Conservation (phyloP, 2,797 vertebrate genomes). For the Anabacerthia variegaticeps region DNA sequence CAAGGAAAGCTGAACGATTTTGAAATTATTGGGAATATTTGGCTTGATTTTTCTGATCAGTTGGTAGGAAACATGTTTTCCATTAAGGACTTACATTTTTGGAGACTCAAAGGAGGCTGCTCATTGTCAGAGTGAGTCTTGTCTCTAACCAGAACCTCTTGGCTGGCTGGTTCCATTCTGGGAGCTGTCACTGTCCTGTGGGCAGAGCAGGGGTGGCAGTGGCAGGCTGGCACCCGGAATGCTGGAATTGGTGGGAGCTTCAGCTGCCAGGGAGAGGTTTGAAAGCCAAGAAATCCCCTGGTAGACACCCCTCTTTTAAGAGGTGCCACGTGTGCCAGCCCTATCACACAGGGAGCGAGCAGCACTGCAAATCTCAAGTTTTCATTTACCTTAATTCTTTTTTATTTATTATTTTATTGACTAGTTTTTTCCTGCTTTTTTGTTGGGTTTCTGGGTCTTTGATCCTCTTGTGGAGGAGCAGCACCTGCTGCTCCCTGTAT, state of each 20-base stretch:
- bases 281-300: not conserved
- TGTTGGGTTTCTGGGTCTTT: not conserved
- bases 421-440: not conserved
- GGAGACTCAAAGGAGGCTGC: not conserved
- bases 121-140: not conserved
- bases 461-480: not conserved
- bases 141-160: not conserved
- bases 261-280: not conserved
- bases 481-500: fast-evolving
- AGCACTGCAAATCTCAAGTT: not conserved
- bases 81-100: not conserved
- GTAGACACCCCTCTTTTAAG: not conserved
- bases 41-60: not conserved
- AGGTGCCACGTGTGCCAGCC: fast-evolving
- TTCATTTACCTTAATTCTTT: not conserved
- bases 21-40: not conserved
- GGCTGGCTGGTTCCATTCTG: not conserved
- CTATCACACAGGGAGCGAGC: not conserved
- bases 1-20: not conserved
- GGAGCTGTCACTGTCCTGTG: not conserved
- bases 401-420: not conserved
- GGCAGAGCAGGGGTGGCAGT: not conserved
- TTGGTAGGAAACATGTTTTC: not conserved
- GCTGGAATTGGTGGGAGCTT: not conserved
- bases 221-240: not conserved